phyloP scores from a whole-genome alignment of 2,888 invertebrate genomes.

The Hydriomena furcata region DNA sequence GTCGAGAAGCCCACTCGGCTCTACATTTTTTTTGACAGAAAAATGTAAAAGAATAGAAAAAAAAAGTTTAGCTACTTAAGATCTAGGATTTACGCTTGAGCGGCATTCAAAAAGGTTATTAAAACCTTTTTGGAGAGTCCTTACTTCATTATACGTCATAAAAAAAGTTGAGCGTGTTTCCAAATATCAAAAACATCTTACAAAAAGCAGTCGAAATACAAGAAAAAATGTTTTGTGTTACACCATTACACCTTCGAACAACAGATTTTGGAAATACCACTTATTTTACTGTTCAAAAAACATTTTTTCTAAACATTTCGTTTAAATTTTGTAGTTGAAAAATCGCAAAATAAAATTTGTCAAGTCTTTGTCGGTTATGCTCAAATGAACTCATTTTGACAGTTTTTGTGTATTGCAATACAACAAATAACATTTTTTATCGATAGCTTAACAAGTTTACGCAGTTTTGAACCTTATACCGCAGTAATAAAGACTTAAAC shows the following conservation, averaged over 20 bases:
- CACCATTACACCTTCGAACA: conserved; percentile 21
- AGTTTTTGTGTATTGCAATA: neutral
- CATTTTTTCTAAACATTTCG: neutral
- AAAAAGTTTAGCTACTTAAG: too few relatives aligned
- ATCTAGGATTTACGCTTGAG: conserved; percentile 9
- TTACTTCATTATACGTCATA: neutral
- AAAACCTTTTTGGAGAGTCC: neutral
- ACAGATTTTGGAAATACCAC: conserved; percentile 1
- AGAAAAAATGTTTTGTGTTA: conserved; percentile 30
- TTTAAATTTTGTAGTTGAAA: neutral
- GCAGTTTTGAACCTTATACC: conserved; percentile 2
- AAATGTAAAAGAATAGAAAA: too few relatives aligned
- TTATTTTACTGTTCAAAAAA: neutral
- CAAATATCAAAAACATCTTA: conserved; percentile 38
- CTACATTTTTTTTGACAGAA: too few relatives aligned
- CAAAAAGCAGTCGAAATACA: conserved; percentile 31
- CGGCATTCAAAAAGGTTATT: neutral
- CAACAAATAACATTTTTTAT: neutral
- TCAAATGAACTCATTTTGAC: conserved; percentile 17
- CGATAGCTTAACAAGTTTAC: neutral
- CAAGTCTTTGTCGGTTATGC: conserved; percentile 15
- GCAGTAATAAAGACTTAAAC: neutral
- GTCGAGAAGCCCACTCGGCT: too few relatives aligned
- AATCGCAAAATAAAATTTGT: conserved; percentile 13
- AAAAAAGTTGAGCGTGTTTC: conserved; percentile 28